Base-by-base conservation (phyloP, 30 jellyfish, hydroid and myxozoan genomes). In the Nemopilema nomurai region DNA sequence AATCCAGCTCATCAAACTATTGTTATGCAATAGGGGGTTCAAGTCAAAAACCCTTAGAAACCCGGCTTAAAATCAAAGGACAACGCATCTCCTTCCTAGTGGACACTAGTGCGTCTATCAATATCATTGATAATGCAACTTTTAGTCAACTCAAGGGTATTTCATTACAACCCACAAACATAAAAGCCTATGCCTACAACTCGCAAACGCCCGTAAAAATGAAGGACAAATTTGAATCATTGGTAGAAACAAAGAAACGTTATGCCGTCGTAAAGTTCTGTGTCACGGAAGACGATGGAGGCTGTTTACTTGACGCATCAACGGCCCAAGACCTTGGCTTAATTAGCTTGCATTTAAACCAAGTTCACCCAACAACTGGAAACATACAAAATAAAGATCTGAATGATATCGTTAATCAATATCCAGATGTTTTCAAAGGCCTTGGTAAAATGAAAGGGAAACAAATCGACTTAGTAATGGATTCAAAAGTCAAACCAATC, bases 91-190 rank as follows among this genome's bases (percentile, higher is more conserved):
- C 51, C 20, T 82, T 83, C 65, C 24, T 71, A 69, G 41, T 83
- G 22, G 91, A 83, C 77, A 83, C 91, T 57, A 86, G 91, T 22
- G 52, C 91, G 23, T 83, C 90, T 49, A 81, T 81, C 69, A 81
- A 67, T 52, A 83, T 81, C 24, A 69, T 81, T 8, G 65, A 30
- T 57, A 3, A 81, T 25, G 32, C 49, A 18, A 69, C 67, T 28
- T 66, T n/a, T 69, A 71, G 70, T 17, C 22, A 81, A 63, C 77
- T 81, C 76, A 16, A 41, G 24, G 49, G 51, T 81, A 49, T 81
- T 29, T 8, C 0, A 29, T 81, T 81, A 52, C 66, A 81, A 22
- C 49, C 33, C 31, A 80, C 89, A 18, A 67, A 22, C 30, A 67
- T 68, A 4, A 81, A 81, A 32, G 84, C 90, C 23, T 23, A 27